phyloP scores from a whole-genome alignment of 1,140 invertebrate species.

The Caenorhabditis inopinata region DNA sequence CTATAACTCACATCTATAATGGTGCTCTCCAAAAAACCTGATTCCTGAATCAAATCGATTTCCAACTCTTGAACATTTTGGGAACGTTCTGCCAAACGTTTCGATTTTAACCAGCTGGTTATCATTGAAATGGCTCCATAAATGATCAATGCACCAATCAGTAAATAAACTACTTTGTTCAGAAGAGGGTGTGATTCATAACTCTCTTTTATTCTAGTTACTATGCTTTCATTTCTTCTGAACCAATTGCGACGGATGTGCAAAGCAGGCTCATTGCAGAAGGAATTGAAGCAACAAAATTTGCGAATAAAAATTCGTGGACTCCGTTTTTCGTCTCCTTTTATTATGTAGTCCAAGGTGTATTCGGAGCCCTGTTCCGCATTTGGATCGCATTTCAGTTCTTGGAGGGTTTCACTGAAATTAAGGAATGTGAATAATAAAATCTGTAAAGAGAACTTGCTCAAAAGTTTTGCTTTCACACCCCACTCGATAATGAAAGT shows the following conservation, averaged over 20 bases:
- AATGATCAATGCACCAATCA: background rate
- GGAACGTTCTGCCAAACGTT: background rate
- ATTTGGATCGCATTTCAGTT: background rate
- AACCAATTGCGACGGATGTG: background rate
- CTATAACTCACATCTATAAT: background rate
- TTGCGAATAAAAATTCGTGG: background rate
- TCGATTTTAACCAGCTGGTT: background rate
- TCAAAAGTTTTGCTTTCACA: background rate
- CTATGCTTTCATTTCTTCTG: background rate
- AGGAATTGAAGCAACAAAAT: background rate
- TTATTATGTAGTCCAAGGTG: background rate
- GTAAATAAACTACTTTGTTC: background rate
- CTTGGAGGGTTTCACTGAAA: background rate
- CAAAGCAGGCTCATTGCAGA: background rate
- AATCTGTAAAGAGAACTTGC: background rate
- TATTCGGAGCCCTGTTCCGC: background rate
- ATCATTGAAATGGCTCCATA: background rate
- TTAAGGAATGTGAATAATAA: background rate
- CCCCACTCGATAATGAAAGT: conserved; percentile 5
- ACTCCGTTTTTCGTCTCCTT: background rate
- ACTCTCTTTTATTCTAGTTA: background rate
- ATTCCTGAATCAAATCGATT: background rate
- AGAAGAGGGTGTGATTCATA: background rate
- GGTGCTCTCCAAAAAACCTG: background rate
- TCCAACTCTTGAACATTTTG: background rate